Conservation (phyloP, 2,797 vertebrate genomes). For the Tinamus major region DNA sequence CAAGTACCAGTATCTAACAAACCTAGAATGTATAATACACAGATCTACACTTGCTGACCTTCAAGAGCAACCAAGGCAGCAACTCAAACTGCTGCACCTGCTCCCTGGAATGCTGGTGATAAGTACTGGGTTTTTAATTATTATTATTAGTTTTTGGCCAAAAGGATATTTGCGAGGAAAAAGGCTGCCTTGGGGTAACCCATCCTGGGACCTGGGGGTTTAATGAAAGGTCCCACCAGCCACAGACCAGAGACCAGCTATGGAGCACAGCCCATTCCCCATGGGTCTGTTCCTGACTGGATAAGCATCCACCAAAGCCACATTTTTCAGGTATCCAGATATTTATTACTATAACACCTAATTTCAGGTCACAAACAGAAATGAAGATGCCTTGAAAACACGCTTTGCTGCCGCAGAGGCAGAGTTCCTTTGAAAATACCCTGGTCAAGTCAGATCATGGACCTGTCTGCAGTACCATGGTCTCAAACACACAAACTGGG, state of each 20-base stretch:
- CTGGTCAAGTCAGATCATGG: accelerated
- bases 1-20: no score
- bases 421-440: accelerated
- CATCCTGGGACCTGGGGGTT: not conserved
- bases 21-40: not conserved
- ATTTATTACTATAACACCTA: not conserved
- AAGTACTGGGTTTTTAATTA: not conserved
- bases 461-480: not conserved
- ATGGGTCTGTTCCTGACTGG: not conserved
- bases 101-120: not conserved
- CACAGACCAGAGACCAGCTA: not conserved
- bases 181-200: no score
- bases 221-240: not conserved
- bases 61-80: slow-evolving; percentile 26
- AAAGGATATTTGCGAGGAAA: slow-evolving; percentile 12
- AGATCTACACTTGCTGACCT: not conserved
- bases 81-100: slow-evolving; percentile 16
- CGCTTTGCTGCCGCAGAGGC: not conserved
- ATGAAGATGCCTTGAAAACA: not conserved
- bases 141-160: not conserved
- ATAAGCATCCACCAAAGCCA: not conserved
- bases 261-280: no score
- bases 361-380: not conserved
- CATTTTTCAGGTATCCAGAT: not conserved
- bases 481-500: not conserved